Evolutionary conservation across 2,113 vertebrate species (phyloP).

Genomic region (Rynchops niger): DNA sequence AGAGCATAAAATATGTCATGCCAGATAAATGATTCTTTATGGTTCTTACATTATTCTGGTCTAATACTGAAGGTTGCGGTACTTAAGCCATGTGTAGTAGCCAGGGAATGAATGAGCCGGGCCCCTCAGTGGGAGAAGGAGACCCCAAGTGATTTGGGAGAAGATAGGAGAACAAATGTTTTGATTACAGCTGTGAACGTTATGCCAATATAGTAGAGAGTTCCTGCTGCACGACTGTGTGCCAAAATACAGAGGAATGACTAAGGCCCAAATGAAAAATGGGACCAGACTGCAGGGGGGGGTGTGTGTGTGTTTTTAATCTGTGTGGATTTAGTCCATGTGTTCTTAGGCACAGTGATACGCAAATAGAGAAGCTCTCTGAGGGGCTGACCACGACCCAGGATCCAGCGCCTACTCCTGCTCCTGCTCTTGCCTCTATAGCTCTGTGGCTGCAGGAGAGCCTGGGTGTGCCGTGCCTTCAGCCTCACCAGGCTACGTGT

Average conservation of each 20-base stretch:
- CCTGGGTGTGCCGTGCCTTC: neutral
- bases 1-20: conserved; percentile 11
- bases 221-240: neutral
- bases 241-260: neutral
- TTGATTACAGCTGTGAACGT: neutral
- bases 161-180: neutral
- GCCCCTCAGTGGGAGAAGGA: neutral
- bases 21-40: conserved; percentile 38
- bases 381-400: neutral
- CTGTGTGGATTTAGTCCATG: neutral
- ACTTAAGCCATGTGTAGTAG: neutral
- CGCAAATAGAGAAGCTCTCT: neutral
- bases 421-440: neutral
- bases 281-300: neutral
- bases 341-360: neutral
- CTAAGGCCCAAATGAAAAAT: neutral
- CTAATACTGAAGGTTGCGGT: neutral
- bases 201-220: neutral
- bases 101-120: neutral
- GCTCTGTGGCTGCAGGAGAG: neutral
- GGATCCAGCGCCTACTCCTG: neutral
- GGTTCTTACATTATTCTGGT: neutral
- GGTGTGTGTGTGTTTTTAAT: neutral
- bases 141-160: neutral
- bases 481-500: neutral